Conservation (phyloP, 1,140 invertebrate genomes). For the Euschistus heros region DNA sequence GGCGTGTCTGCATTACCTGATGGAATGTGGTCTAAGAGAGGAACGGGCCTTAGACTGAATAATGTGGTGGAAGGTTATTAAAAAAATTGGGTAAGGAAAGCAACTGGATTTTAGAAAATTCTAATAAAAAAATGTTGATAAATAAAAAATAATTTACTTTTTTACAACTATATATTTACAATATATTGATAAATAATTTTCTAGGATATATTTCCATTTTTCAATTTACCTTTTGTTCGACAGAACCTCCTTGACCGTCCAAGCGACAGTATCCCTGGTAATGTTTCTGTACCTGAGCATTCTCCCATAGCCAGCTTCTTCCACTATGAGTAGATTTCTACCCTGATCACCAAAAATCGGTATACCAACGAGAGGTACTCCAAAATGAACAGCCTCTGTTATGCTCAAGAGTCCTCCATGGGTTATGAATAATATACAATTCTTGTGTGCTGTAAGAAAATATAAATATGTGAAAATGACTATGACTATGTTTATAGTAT, state of each 20-base stretch:
- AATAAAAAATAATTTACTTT: not conserved
- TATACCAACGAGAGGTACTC: slow-evolving; percentile 55
- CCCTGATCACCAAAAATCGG: slow-evolving; percentile 55
- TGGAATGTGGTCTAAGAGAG: no score
- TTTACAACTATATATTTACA: no score
- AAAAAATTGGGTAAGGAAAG: not conserved
- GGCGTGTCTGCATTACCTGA: no score
- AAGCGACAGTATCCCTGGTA: slow-evolving; percentile 19
- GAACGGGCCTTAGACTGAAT: no score
- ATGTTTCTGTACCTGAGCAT: slow-evolving; percentile 22
- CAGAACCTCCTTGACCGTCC: slow-evolving; percentile 31
- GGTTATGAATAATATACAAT: slow-evolving; percentile 46
- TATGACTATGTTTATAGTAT: no score
- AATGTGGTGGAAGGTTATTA: no score
- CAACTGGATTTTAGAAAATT: not conserved
- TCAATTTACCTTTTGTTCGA: slow-evolving; percentile 22
- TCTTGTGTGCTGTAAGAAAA: slow-evolving; percentile 27
- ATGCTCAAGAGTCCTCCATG: slow-evolving; percentile 58
- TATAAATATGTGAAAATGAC: not conserved
- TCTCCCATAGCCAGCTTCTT: slow-evolving; percentile 29
- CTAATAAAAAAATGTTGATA: not conserved
- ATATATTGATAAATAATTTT: no score
- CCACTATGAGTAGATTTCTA: slow-evolving; percentile 34
- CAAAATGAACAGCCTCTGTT: slow-evolving; percentile 56
- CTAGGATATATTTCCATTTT: no score